Evolutionary conservation across 37 sponge, comb jelly and placozoan species (phyloP), one percentile per base, ranked within the genome.

Genomic region (Mnemiopsis leidyi): DNA sequence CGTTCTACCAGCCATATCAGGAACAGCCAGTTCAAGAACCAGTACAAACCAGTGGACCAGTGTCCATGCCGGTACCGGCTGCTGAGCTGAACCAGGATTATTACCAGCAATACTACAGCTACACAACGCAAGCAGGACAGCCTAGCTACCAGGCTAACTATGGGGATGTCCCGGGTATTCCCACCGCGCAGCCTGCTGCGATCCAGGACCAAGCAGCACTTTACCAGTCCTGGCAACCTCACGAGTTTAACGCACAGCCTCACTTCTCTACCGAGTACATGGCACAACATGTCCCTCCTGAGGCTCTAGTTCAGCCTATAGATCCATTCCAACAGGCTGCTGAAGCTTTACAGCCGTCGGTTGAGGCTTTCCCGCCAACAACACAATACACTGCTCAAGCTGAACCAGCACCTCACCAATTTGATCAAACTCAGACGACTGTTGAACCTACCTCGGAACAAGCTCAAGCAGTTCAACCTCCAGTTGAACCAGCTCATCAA

Each of bases 211-310:
- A 77, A 13, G 61, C 9, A 18, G 61, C 9, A 18, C 61, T 48
- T 36, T 31, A 77, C 79, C 79, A 77, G 36, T 77, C 79, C 9
- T 77, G 79, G 79, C 79, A 77, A 77, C 79, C 79, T 7, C 61
- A 48, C 13, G 61, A 48, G 61, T 48, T 48, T 48, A 48, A 48
- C 13, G 13, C 61, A 18, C 61, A 48, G 61, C 61, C 61, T 48
- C 61, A 48, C 9, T 13, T 48, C 61, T 48, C 61, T 18, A 48
- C 61, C 5, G 61, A 48, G 61, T 48, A 18, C 61, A 48, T 48
- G 61, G 61, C 61, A 5, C 61, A 48, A 48, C 61, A 48, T 48
- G 13, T 48, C 13, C 61, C 61, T 48, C 9, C 61, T 48, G 61
- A 48, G 13, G 13, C 61, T 48, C 61, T 48, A 48, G 61, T 48